phyloP scores from a whole-genome alignment of 2,797 vertebrate species.

The Anabas testudineus region DNA sequence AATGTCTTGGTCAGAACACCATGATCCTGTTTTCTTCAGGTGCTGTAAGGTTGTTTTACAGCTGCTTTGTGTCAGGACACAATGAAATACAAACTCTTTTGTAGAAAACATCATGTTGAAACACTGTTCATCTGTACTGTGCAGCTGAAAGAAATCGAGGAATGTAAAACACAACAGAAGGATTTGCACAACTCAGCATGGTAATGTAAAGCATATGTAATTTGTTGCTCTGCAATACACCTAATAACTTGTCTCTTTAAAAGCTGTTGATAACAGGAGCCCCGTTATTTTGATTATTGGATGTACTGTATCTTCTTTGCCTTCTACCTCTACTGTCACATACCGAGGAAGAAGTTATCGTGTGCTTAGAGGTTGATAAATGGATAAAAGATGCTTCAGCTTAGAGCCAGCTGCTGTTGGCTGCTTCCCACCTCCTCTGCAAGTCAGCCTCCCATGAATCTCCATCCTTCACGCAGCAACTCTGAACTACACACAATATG shows the following conservation, averaged over 20 bases:
- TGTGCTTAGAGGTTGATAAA: conserved; percentile 16
- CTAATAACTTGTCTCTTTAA: background rate
- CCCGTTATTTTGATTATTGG: background rate
- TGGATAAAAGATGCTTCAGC: conserved; percentile 27
- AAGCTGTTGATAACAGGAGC: conserved; percentile 6
- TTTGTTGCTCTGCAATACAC: background rate
- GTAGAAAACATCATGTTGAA: no score
- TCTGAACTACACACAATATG: conserved; percentile 14
- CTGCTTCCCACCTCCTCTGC: conserved; percentile 6
- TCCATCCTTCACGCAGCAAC: conserved; percentile 6
- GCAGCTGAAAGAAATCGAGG: background rate
- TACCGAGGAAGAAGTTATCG: conserved; percentile 7
- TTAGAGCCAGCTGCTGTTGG: conserved; percentile 21
- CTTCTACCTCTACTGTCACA: conserved; percentile 12
- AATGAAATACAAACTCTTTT: no score
- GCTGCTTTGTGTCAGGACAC: background rate
- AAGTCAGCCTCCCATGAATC: background rate
- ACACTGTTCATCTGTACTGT: background rate
- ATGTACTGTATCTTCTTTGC: background rate
- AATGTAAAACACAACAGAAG: background rate
- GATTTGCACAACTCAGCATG: background rate
- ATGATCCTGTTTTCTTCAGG: background rate
- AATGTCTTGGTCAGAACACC: no score
- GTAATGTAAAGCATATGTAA: background rate
- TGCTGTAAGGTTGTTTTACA: background rate